These are phyloP conservation scores for Bos taurus DNA, from an alignment of 2,113 vertebrate genomes.

Conservation along the genomic window ARS-UCD2.0 NC_037342.1:47108001-47108500, in stretches of 20 bases:
- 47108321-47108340: neutral
- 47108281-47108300: neutral
- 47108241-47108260: neutral
- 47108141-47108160: neutral
- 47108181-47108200: neutral
- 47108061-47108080: neutral
- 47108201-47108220: fast-evolving
- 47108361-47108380: neutral
- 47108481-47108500: neutral
- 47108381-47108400: neutral
- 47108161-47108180: neutral
- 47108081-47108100: neutral
- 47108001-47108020: neutral
- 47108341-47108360: neutral
- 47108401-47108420: too few species aligned
- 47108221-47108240: neutral
- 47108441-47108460: too few species aligned
- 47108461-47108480: too few species aligned
- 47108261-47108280: neutral
- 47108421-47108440: too few species aligned
- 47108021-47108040: neutral
- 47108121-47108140: neutral
- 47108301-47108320: neutral
- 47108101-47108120: neutral
- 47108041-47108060: neutral